Conservation (phyloP, 2,888 invertebrate genomes). For the Pyrocoelia pectoralis region DNA sequence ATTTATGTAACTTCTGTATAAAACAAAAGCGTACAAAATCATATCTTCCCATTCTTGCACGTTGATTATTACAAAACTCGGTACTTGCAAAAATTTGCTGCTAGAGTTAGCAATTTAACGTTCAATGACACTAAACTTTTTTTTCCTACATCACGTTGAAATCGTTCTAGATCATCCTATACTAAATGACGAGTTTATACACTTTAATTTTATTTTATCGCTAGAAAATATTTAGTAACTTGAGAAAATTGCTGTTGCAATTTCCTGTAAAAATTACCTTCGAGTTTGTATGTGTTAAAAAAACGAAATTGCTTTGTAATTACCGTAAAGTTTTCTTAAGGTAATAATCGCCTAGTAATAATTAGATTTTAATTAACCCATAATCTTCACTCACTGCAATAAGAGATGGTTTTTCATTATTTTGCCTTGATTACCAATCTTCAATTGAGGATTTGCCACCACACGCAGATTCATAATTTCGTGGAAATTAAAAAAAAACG, state of each 20-base stretch:
- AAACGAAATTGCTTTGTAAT: conserved; percentile 20
- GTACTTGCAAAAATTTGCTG: background rate
- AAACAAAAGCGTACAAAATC: too few relatives aligned
- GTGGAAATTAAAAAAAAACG: background rate
- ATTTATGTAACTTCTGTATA: too few relatives aligned
- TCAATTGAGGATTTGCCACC: background rate
- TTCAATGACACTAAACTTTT: conserved; percentile 13
- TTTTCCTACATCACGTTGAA: background rate
- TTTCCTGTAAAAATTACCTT: conserved; percentile 28
- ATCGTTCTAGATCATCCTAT: background rate
- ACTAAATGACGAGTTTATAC: background rate
- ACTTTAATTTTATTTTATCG: conserved; percentile 6
- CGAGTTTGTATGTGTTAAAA: background rate
- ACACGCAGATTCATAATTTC: background rate
- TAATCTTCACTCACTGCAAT: too few relatives aligned
- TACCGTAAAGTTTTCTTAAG: background rate
- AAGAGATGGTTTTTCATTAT: too few relatives aligned
- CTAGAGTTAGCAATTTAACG: conserved; percentile 10
- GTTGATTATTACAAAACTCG: background rate
- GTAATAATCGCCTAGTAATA: background rate
- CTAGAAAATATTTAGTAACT: conserved; percentile 19
- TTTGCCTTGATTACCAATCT: background rate
- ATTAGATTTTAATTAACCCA: background rate
- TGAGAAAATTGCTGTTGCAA: conserved; percentile 23
- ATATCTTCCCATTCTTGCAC: too few relatives aligned